Percentiles rank a stretch among this genome's conserved stretches.
These are phyloP conservation scores for Brachionus rubens DNA, from an alignment of 1,140 invertebrate genomes.

Conservation along the genomic window DNA sequence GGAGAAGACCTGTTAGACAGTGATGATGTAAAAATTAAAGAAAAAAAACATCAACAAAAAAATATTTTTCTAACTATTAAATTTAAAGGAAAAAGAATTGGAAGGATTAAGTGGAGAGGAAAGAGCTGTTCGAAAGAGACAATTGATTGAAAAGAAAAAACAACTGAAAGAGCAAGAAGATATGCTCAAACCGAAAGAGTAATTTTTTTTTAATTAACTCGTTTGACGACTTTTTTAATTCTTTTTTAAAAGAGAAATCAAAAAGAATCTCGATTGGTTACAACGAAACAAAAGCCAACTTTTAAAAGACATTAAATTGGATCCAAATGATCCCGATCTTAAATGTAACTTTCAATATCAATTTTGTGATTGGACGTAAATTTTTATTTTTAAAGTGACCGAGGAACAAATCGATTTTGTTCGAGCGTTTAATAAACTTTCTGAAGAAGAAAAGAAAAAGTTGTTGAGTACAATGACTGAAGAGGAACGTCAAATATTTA, in stretches of 20 bases:
- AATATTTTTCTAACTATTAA: background rate
- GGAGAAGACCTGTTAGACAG: slow-evolving; percentile 32
- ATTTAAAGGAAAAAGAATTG: slow-evolving; percentile 1
- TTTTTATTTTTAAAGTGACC: background rate
- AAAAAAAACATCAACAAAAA: no score
- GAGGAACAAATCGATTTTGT: slow-evolving; percentile 43
- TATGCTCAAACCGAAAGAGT: background rate
- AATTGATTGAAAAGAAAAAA: slow-evolving; percentile 41
- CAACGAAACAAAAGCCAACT: slow-evolving; percentile 24
- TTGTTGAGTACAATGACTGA: background rate
- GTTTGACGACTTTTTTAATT: background rate
- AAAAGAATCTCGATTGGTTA: slow-evolving; percentile 8
- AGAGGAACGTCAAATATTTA: background rate
- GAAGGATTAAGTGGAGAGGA: slow-evolving; percentile 24
- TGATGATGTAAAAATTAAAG: background rate
- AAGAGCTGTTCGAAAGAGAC: background rate
- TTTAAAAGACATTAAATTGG: background rate
- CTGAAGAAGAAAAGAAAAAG: slow-evolving; percentile 36
- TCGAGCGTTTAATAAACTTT: slow-evolving; percentile 18
- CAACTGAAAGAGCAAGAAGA: background rate
- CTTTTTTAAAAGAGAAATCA: background rate
- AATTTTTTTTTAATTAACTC: background rate
- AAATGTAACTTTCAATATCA: background rate
- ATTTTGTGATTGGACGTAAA: background rate
- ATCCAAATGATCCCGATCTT: background rate